Evolutionary conservation across 2,113 vertebrate genomes (phyloP), one percentile per base, ranked within the genome.

Genomic region (Forbesichthys agassizii): DNA sequence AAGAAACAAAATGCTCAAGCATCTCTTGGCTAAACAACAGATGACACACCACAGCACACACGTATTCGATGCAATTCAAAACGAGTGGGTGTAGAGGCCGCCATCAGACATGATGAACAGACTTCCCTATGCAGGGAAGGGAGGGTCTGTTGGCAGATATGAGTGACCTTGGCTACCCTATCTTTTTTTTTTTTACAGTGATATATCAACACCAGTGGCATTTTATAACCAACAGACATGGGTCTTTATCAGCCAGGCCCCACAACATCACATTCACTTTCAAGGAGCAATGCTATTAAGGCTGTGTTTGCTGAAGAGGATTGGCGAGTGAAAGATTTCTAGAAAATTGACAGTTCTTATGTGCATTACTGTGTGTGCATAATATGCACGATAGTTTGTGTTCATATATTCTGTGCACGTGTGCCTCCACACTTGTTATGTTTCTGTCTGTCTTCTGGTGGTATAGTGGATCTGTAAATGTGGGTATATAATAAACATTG

Each of bases 241-340:
- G 58, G 11, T 60, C 33, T 60, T 60, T 60, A 36, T 60, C 58
- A 42, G 58, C 20, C 11, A 42, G 58, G 36, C 36, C 58, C 33
- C 58, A 33, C 11, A 14, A 60, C 33, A 60, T 60, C 58, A 60
- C 12, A 6, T 46, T 27, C n/a, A 27, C n/a, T 11, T 48, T 27
- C 42, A 9, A 48, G 16, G 11, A 8, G 9, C 9, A 51, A 13
- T 33, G 62, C 70, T 66, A 68, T 78, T 75, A 75, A 61, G 56
- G 48, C 62, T 16, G 12, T 53, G 65, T 69, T 64, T 69, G 47
- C 49, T 63, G 42, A 66, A 74, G 61, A 48, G n/a, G 49, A 72
- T 33, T 48, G 61, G 46, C 11, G 46, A 42, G 18, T 48, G 33
- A 48, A 62, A 9, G 63, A 10, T 46, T 58, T 65, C 14, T 52